Evolutionary conservation across 2,797 vertebrate species (phyloP), one percentile per base, ranked within the genome.

Genomic region (Anguilla pacifica): DNA sequence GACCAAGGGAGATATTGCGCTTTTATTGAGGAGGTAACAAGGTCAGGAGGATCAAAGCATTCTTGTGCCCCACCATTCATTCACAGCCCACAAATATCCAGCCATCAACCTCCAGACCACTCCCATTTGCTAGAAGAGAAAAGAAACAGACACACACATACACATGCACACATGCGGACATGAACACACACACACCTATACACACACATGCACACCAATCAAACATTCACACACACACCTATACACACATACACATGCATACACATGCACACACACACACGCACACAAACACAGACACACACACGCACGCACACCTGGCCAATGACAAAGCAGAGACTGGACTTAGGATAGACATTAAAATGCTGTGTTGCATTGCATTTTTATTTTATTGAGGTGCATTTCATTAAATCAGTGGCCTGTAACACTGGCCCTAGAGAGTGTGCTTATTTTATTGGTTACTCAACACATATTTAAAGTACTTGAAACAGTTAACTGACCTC

Each of bases 1-100:
- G 28, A 13, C 70, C 28, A 15, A 35, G 72, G 31, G 35, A 77
- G 72, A 77, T 77, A 19, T 43, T 35, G 72, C 6, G 3, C 28
- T 77, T 77, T 77, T 77, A 77, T 43, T 67, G 35, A 77, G 15
- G 72, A 17, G 72, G 72, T 77, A 77, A 77, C 35, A 43, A 77
- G 72, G 31, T 39, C 77, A 81, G 7, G 43, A 77, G 72, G 72
- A 81, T n/a, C 39, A 81, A 81, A 81, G 77, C 43, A 15, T 43
- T 39, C 39, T 10, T 49, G 43, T 49, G 43, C 43, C 43, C 17
- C 22, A 46, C 6, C 77, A 25, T 49, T 49, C 19, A 49, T 49
- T n/a, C 77, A 46, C 19, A 81, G 19, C 77, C 74, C 43, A 22
- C 17, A 46, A 46, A 46, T 3, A 46, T 9, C 43, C 19, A 46